A percentile compares a stretch with the other conserved stretches of the same genome.
Conservation (phyloP, 2,113 vertebrate genomes). For the Nothoprocta perdicaria region DNA sequence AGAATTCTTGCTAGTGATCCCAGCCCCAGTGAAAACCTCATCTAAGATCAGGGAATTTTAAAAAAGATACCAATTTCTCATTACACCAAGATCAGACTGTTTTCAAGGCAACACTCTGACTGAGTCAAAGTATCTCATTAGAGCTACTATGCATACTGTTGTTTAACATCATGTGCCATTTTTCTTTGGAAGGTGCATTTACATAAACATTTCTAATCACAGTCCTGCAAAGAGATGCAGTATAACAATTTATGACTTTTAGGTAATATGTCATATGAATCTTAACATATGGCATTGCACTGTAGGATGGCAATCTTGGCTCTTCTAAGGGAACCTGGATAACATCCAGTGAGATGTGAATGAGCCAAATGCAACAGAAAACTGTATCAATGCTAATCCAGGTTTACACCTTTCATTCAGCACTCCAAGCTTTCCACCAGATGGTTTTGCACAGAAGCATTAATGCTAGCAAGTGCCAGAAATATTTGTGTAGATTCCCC, state of each 20-base stretch:
- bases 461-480: constrained; percentile 71
- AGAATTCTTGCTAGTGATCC: not conserved
- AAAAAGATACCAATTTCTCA: constrained; percentile 50
- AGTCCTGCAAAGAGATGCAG: constrained; percentile 70
- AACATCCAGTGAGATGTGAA: constrained; percentile 77
- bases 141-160: constrained; percentile 54
- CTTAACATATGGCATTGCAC: constrained; percentile 81
- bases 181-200: constrained; percentile 75
- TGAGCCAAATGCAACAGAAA: constrained; percentile 80
- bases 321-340: constrained; percentile 76
- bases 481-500: constrained; percentile 66
- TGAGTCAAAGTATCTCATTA: constrained; percentile 64
- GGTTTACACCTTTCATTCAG: constrained; percentile 82
- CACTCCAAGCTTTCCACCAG: constrained; percentile 71
- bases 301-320: constrained; percentile 81
- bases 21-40: not conserved
- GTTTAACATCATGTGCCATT: constrained; percentile 72
- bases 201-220: constrained; percentile 81
- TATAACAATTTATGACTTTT: constrained; percentile 81
- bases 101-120: constrained; percentile 65
- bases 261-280: constrained; percentile 83
- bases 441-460: constrained; percentile 76
- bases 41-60: constrained; percentile 19
- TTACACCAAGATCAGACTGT: constrained; percentile 48
- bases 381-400: constrained; percentile 78